A percentile compares a stretch with the other conserved stretches of the same genome.
These are phyloP conservation scores for Clunio marinus DNA, from an alignment of 2,888 invertebrate genomes.

Conservation along the genomic window DNA sequence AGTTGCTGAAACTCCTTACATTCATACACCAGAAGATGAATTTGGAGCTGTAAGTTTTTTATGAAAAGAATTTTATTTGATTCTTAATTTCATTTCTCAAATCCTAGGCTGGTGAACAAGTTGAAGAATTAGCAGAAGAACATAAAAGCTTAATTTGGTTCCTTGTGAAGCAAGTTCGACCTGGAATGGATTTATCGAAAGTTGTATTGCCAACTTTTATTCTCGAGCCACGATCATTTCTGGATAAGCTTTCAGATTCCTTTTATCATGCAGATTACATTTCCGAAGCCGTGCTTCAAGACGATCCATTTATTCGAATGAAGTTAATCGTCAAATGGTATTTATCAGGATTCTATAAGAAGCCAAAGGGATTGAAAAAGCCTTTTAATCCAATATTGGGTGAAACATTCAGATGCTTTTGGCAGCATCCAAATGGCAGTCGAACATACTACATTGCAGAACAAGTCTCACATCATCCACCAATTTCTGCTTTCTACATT, in stretches of 20 bases:
- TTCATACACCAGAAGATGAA: conserved; percentile 58
- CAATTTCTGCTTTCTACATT: conserved; percentile 87
- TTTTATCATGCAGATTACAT: conserved; percentile 91
- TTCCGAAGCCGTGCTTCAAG: conserved; percentile 71
- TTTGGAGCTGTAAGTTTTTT: conserved; percentile 53
- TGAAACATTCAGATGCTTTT: conserved; percentile 86
- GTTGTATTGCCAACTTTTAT: conserved; percentile 93
- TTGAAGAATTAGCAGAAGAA: conserved; percentile 89
- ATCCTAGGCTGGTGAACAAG: conserved; percentile 73
- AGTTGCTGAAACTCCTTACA: conserved; percentile 59
- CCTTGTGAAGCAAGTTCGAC: conserved; percentile 88
- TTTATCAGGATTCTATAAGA: conserved; percentile 87
- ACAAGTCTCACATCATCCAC: conserved; percentile 93
- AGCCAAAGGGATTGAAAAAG: conserved; percentile 91
- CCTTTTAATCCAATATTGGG: conserved; percentile 94
- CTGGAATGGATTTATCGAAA: conserved; percentile 84
- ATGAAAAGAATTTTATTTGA: conserved; percentile 15
- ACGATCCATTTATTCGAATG: conserved; percentile 88
- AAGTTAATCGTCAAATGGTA: conserved; percentile 86
- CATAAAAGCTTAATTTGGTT: conserved; percentile 94
- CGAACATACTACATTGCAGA: conserved; percentile 90
- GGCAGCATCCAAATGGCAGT: conserved; percentile 74
- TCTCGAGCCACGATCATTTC: conserved; percentile 85
- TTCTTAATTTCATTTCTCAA: conserved; percentile 6
- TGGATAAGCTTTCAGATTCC: conserved; percentile 89